Conservation (phyloP, 2,113 vertebrate species). For the Tachysurus fulvidraco region DNA sequence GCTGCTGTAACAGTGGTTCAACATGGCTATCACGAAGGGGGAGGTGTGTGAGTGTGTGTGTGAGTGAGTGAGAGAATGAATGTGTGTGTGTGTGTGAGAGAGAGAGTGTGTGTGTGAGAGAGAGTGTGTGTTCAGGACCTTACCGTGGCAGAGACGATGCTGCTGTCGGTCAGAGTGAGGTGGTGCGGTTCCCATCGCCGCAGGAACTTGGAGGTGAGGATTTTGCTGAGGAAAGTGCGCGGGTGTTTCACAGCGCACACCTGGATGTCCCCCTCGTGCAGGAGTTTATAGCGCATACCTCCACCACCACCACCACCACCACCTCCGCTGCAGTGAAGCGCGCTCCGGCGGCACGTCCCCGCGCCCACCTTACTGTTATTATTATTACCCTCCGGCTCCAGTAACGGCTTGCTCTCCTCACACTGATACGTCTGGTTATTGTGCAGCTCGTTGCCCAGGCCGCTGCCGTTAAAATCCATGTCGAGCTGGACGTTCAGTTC, state of each 20-base stretch:
- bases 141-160: slow-evolving; percentile 93
- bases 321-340: slow-evolving; percentile 77
- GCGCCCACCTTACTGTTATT: slow-evolving; percentile 82
- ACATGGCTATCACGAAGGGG: slow-evolving; percentile 23
- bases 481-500: background rate
- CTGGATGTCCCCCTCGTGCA: slow-evolving; percentile 98
- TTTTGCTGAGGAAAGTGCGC: slow-evolving; percentile 97
- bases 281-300: slow-evolving; percentile 92
- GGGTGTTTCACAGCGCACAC: slow-evolving; percentile 96
- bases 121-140: slow-evolving; percentile 56
- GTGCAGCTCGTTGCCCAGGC: slow-evolving; percentile 80
- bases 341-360: slow-evolving; percentile 84
- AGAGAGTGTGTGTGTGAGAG: background rate
- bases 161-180: slow-evolving; percentile 88
- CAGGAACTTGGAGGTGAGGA: slow-evolving; percentile 96
- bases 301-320: background rate
- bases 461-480: slow-evolving; percentile 86
- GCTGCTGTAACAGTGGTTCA: slow-evolving; percentile 12
- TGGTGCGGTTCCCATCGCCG: slow-evolving; percentile 97
- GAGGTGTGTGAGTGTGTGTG: background rate
- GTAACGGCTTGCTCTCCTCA: slow-evolving; percentile 90
- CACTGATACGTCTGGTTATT: slow-evolving; percentile 82
- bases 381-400: slow-evolving; percentile 80
- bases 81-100: background rate
- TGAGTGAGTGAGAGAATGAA: too few species aligned